Conservation (phyloP, 1,140 invertebrate genomes). For the Micrasema minimum region DNA sequence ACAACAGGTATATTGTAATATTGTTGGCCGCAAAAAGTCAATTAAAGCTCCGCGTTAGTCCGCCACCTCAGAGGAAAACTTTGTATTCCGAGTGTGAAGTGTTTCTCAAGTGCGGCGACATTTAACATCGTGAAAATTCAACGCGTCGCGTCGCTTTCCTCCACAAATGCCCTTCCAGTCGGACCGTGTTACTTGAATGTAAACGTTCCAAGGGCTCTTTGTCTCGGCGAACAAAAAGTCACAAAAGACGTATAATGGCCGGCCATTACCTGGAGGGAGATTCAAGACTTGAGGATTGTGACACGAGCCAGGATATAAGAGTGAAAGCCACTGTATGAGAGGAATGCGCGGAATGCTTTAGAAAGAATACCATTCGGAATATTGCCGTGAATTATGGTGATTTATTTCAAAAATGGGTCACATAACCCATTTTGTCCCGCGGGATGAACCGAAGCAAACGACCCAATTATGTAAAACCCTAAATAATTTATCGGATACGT, state of each 20-base stretch:
- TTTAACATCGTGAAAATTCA: constrained; percentile 37
- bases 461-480: constrained; percentile 27
- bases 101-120: constrained; percentile 10
- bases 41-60: no score
- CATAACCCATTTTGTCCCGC: constrained; percentile 9
- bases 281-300: neutral
- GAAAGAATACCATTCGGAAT: constrained; percentile 11
- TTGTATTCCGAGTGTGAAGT: neutral
- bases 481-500: constrained; percentile 20
- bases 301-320: neutral
- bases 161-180: constrained; percentile 25
- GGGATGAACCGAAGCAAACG: constrained; percentile 12
- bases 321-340: no score
- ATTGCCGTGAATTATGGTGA: neutral
- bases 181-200: constrained; percentile 39
- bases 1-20: no score
- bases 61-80: constrained; percentile 2
- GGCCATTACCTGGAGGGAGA: constrained; percentile 39
- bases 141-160: constrained; percentile 21
- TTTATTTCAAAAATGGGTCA: constrained; percentile 26
- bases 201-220: constrained; percentile 29
- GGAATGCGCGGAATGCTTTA: no score
- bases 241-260: constrained; percentile 10
- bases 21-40: no score
- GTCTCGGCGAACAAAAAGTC: constrained; percentile 34